Base-by-base conservation (phyloP, 2,888 invertebrate genomes). In the Eupithecia centaureata region DNA sequence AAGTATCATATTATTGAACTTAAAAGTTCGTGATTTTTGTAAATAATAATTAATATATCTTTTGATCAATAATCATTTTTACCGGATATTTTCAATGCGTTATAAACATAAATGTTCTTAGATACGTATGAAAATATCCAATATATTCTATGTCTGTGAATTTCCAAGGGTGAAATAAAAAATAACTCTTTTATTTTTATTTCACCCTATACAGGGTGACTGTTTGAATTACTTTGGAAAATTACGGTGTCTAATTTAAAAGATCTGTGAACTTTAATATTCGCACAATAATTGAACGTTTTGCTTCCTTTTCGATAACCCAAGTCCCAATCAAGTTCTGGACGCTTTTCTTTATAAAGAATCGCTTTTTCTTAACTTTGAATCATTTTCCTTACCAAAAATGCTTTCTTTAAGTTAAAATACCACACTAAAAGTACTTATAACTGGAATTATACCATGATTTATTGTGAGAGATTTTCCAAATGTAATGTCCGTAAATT, bases 151-250 rank as follows among this genome's bases (percentile, higher is more conserved):
- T 66, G 35, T 32, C 32, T 69, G 61, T 66, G 65, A 66, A 25
- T 69, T 60, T 63, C 56, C 38, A 10, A 51, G 58, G 28, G 56
- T 63, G 63, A 65, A 67, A 61, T 61, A 60, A 64, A 67, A 63
- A 66, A 57, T 56, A 3, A n/a, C 56, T 56, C 30, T n/a, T 32
- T 30, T 65, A 51, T 64, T 73, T 72, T 69, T 73, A 69, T 73
- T 75, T 68, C 63, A 69, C 69, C 65, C 67, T 63, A 72, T 70
- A 75, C 73, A 72, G 73, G 74, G 72, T 69, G 74, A 68, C 74
- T 70, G 27, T 58, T 30, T 25, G 10, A 22, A 22, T 47, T 18
- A 42, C 18, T n/a, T n/a, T n/a, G n/a, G n/a, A n/a, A n/a, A 22
- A 22, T 47, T 18, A 42, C 18, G 30, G 1, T 38, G 35, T 38